These are phyloP conservation scores for Iselma pallidipennis DNA, from an alignment of 2,888 invertebrate species.

Conservation along the genomic window DNA sequence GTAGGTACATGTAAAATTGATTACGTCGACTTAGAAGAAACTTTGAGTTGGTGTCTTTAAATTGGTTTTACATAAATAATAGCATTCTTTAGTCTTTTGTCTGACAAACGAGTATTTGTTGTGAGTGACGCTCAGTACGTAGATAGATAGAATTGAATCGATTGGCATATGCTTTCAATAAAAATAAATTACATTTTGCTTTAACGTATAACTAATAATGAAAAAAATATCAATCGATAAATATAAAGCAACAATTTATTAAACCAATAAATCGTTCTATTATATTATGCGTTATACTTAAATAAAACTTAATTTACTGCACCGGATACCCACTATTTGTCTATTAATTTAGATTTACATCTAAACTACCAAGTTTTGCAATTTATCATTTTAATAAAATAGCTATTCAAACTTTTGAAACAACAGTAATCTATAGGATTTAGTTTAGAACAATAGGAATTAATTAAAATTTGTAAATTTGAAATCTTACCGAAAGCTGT, in stretches of 20 bases:
- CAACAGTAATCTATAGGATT: too few relatives aligned
- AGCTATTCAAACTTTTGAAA: too few relatives aligned
- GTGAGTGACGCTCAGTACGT: conserved; percentile 26
- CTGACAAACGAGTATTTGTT: conserved; percentile 26
- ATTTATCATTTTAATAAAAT: too few relatives aligned
- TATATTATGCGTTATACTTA: too few relatives aligned
- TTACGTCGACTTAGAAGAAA: not conserved
- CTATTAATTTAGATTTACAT: too few relatives aligned
- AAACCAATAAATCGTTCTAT: conserved; percentile 9
- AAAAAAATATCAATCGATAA: conserved; percentile 27
- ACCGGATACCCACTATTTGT: too few relatives aligned
- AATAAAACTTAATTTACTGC: conserved; percentile 13
- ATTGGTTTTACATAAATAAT: conserved; percentile 20
- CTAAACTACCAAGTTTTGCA: too few relatives aligned
- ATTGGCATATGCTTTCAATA: conserved; percentile 27
- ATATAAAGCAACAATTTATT: conserved; percentile 4
- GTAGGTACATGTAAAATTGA: not conserved
- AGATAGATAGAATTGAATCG: conserved; percentile 24
- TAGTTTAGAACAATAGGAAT: too few relatives aligned
- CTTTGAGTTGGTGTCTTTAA: not conserved
- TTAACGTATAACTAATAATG: conserved; percentile 12
- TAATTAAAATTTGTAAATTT: too few relatives aligned
- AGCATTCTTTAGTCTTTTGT: conserved; percentile 23
- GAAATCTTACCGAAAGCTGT: too few relatives aligned
- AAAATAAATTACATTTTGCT: conserved; percentile 27